Percentiles rank a stretch among this genome's conserved stretches.
Conservation (phyloP, 2,797 vertebrate species). For the Miichthys miiuy region DNA sequence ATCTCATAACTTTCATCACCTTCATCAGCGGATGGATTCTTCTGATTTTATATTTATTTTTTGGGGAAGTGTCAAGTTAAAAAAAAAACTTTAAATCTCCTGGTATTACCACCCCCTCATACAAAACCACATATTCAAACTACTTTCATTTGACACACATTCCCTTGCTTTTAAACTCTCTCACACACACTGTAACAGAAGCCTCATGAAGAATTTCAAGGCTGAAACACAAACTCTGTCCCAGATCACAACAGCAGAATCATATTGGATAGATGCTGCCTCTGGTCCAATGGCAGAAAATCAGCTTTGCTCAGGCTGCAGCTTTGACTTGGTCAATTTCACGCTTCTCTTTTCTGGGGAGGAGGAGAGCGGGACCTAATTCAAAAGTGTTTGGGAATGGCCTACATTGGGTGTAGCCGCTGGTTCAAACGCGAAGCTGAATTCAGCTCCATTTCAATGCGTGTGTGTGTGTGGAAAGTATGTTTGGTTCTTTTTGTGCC, state of each 20-base stretch:
- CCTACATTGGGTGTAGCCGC: slow-evolving; percentile 48
- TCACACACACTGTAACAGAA: slow-evolving; percentile 9
- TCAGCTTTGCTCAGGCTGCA: slow-evolving; percentile 54
- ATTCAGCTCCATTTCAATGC: slow-evolving; percentile 52
- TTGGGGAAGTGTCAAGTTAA: no score
- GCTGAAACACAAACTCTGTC: slow-evolving; percentile 40
- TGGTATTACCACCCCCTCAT: background rate
- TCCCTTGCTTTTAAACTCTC: background rate
- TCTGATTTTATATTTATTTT: background rate
- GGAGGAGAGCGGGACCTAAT: slow-evolving; percentile 48
- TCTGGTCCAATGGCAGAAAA: slow-evolving; percentile 51
- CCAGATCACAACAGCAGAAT: slow-evolving; percentile 39
- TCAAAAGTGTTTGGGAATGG: slow-evolving; percentile 54
- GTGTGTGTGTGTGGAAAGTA: background rate
- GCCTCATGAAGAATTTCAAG: slow-evolving; percentile 30
- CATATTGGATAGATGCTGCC: slow-evolving; percentile 34
- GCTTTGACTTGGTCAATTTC: slow-evolving; percentile 71
- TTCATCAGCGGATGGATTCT: no score
- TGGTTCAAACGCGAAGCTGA: slow-evolving; percentile 53
- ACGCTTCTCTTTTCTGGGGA: slow-evolving; percentile 58
- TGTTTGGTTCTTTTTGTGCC: slow-evolving; percentile 33
- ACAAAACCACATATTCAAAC: background rate
- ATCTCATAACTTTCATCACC: no score
- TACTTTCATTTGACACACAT: background rate
- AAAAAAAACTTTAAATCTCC: background rate